phyloP scores from a whole-genome alignment of 2,113 vertebrate genomes.

The Miniopterus natalensis region DNA sequence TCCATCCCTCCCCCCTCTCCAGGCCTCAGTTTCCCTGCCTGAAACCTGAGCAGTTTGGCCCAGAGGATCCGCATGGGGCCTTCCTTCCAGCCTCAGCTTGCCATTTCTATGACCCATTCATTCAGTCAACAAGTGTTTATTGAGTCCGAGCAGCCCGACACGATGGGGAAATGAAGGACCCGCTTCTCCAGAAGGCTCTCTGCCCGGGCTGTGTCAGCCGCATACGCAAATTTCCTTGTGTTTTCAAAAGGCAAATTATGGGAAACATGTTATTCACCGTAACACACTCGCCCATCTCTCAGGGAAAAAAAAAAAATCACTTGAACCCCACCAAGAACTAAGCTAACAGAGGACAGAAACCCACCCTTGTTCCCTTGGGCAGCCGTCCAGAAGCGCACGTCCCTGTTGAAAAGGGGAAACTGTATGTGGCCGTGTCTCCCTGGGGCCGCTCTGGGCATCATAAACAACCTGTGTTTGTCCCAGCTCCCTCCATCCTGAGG shows the following conservation, averaged over 20 bases:
- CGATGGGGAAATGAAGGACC: slow-evolving; percentile 61
- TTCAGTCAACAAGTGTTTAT: slow-evolving; percentile 84
- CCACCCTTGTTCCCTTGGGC: slow-evolving; percentile 58
- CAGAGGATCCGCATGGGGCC: not conserved
- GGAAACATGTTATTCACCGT: slow-evolving; percentile 80
- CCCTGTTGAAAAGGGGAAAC: slow-evolving; percentile 54
- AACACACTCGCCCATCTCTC: slow-evolving; percentile 77
- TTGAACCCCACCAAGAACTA: slow-evolving; percentile 63
- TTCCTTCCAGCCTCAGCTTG: slow-evolving; percentile 53
- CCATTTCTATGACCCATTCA: slow-evolving; percentile 83
- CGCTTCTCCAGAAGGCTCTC: slow-evolving; percentile 66
- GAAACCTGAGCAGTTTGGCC: slow-evolving; percentile 66
- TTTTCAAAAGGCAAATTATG: slow-evolving; percentile 84
- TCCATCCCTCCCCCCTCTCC: not conserved
- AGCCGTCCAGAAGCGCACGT: slow-evolving; percentile 68
- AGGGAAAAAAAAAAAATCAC: slow-evolving; percentile 48
- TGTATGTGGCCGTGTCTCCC: not conserved
- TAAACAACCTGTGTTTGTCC: slow-evolving; percentile 81
- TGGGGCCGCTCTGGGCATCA: slow-evolving; percentile 49
- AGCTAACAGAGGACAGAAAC: slow-evolving; percentile 79
- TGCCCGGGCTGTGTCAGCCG: slow-evolving; percentile 67
- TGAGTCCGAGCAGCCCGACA: slow-evolving; percentile 68
- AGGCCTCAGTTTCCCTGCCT: slow-evolving; percentile 79
- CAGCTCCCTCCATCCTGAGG: slow-evolving; percentile 59
- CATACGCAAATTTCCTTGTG: slow-evolving; percentile 74